Base-by-base conservation (phyloP, 2,113 vertebrate species). In the Gallinago jamesoni region DNA sequence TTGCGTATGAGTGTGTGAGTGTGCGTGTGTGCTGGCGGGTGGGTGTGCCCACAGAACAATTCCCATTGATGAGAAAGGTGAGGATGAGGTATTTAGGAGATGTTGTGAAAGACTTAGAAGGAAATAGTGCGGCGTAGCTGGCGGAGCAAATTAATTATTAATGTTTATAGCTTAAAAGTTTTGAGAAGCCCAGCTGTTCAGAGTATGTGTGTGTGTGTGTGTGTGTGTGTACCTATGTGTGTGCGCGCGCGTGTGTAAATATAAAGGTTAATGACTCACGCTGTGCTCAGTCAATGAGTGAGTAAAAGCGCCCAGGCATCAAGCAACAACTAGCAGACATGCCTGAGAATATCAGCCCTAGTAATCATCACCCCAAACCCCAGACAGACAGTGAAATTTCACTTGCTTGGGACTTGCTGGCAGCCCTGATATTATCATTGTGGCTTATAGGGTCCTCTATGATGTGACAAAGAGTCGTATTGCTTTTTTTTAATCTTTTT, bases 111-210 rank as follows among this genome's bases (percentile, higher is more conserved):
- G 80, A 57, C 69, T 48, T 45, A 74, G 84, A 67, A 94, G 84
- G 89, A 94, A 96, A 77, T 9, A 76, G 41, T 8, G 3, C 2
- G 7, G 8, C 9, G n/a, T 39, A 41, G 39, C 41, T 90, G 73
- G 83, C 92, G 86, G 79, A 75, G 67, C 2, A 9, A 94, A 89
- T 74, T 83, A 87, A 94, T 95, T 90, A 89, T 88, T 80, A 87
- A 86, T 94, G 85, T 89, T 93, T 84, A 50, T 20, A 35, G 75
- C 88, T 91, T 37, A 21, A 22, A 52, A 48, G 59, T 33, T 87
- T 94, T 78, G 27, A 67, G 92, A 67, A 91, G 69, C 69, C 14
- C 5, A n/a, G 89, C 72, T 91, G 67, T 45, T 94, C 37, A n/a
- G 62, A 45, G 66, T 28, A 28, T 52, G 19, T 23, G 59, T 45